A percentile compares a stretch with the other conserved stretches of the same genome.
phyloP scores from a whole-genome alignment of 1,140 invertebrate species.

The Coboldia fuscipes region DNA sequence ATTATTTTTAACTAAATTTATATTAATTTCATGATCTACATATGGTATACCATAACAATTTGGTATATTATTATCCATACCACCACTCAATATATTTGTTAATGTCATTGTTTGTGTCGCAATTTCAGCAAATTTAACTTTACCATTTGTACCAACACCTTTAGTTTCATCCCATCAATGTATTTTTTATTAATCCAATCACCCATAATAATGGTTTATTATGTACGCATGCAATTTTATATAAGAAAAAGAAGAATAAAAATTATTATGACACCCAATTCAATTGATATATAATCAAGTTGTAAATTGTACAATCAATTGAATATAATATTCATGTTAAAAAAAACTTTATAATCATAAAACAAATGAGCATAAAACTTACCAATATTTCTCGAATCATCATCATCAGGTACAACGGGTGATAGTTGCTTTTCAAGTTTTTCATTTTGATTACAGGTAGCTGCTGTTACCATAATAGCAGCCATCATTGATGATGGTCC shows the following conservation, averaged over 20 bases:
- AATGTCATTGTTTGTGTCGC: conserved; percentile 18
- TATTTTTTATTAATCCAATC: not conserved
- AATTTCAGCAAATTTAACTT: conserved; percentile 18
- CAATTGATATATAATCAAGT: not conserved
- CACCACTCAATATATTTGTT: conserved; percentile 15
- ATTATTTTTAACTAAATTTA: not conserved
- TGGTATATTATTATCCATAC: conserved; percentile 9
- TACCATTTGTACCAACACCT: not conserved
- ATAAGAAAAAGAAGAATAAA: not conserved
- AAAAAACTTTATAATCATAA: not conserved
- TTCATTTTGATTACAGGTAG: conserved; percentile 40
- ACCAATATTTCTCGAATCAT: not conserved
- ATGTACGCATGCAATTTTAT: not conserved
- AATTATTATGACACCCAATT: not conserved
- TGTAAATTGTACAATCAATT: not conserved
- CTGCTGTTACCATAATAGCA: conserved; percentile 35
- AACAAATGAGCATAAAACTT: not conserved
- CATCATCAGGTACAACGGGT: conserved; percentile 17
- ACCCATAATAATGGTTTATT: not conserved
- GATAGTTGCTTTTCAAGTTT: conserved; percentile 33
- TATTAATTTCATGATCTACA: conserved; percentile 12
- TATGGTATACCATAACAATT: conserved; percentile 15
- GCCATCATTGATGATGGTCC: conserved; percentile 41
- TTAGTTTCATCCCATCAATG: not conserved
- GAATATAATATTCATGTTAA: not conserved